These are phyloP conservation scores for Polypterus bichir DNA, from an alignment of 2,113 vertebrate species.

Conservation along the genomic window DNA sequence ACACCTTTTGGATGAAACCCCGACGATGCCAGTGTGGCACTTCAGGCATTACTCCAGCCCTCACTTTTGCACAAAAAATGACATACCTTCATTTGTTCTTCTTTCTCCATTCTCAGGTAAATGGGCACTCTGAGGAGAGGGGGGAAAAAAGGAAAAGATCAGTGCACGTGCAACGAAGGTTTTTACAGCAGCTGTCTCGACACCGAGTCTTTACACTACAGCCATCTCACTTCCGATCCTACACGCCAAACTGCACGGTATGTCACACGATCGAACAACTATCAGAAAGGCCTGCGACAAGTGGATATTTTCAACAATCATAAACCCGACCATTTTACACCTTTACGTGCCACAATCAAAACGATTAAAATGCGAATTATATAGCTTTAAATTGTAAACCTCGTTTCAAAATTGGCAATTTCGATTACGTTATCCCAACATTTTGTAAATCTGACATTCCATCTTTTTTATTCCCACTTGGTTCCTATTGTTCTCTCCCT, in stretches of 20 bases:
- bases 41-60: neutral
- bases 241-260: neutral
- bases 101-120: constrained; percentile 48
- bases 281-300: too few relatives aligned
- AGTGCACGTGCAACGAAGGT: neutral
- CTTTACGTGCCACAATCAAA: too few relatives aligned
- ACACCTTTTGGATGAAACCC: constrained; percentile 22
- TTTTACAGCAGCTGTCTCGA: neutral
- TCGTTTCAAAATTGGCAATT: too few relatives aligned
- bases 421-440: too few relatives aligned
- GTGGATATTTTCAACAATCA: too few relatives aligned
- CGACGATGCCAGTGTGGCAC: neutral
- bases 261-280: constrained; percentile 1
- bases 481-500: too few relatives aligned
- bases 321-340: too few relatives aligned
- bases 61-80: neutral
- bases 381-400: too few relatives aligned
- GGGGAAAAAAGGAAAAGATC: constrained; percentile 2
- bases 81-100: constrained; percentile 49
- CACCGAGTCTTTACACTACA: constrained; percentile 1
- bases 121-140: constrained; percentile 47
- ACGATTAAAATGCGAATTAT: too few relatives aligned
- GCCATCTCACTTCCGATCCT: constrained; percentile 5
- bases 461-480: too few relatives aligned
- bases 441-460: too few relatives aligned